These are phyloP conservation scores for Hydra vulgaris DNA, from an alignment of 30 jellyfish, hydroid and myxozoan genomes.

Conservation along the genomic window DNA sequence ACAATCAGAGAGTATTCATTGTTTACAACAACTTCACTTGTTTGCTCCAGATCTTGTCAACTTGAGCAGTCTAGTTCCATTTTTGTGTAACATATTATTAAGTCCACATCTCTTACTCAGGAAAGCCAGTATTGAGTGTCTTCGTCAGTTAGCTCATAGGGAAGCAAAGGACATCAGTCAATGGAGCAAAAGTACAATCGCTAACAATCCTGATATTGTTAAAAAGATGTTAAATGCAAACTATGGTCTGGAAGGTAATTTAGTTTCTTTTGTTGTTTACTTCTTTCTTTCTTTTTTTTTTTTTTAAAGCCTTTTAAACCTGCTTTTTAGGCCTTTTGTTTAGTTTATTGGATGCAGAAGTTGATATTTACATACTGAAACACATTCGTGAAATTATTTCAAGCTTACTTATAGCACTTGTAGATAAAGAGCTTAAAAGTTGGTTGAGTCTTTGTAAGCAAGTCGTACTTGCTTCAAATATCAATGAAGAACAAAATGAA, in stretches of 20 bases:
- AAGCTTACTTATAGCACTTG: constrained; percentile 65
- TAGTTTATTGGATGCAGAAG: constrained; percentile 79
- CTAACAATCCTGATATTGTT: constrained; percentile 45
- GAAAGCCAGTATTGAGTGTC: constrained; percentile 91
- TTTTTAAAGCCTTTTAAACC: neutral
- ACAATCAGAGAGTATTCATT: constrained; percentile 84
- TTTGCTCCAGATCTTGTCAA: constrained; percentile 94
- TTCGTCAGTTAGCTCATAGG: constrained; percentile 90
- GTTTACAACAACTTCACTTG: constrained; percentile 86
- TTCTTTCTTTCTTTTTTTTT: no score
- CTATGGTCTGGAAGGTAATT: constrained; percentile 79
- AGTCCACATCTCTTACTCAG: constrained; percentile 86
- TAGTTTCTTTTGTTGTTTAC: neutral
- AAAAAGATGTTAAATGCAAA: constrained; percentile 66
- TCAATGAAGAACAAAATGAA: constrained; percentile 40
- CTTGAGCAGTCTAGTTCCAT: constrained; percentile 61
- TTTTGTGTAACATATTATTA: constrained; percentile 55
- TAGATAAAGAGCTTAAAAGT: constrained; percentile 58
- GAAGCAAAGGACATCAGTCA: constrained; percentile 90
- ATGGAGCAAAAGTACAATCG: constrained; percentile 48
- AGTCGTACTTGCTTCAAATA: constrained; percentile 88
- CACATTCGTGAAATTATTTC: constrained; percentile 86
- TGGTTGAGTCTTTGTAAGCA: constrained; percentile 96
- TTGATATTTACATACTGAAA: constrained; percentile 61
- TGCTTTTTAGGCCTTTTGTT: constrained; percentile 76